Percentiles rank a stretch among this genome's conserved stretches.
These are phyloP conservation scores for Carassius carassius DNA, from an alignment of 2,113 vertebrate genomes.

Conservation along the genomic window DNA sequence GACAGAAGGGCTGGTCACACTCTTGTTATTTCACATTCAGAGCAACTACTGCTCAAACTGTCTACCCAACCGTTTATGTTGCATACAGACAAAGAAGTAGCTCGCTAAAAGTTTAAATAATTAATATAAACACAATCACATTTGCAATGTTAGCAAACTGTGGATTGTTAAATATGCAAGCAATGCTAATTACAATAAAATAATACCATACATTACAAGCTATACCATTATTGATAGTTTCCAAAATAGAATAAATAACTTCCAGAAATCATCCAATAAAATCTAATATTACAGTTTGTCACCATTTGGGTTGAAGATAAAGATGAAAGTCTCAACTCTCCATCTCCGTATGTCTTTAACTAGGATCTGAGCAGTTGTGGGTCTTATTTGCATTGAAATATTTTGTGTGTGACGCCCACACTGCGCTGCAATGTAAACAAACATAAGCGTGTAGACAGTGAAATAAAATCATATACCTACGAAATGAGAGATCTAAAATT, in stretches of 20 bases:
- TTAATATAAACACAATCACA: background rate
- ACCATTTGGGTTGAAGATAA: background rate
- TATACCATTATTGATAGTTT: background rate
- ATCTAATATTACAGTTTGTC: no score
- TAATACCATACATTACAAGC: no score
- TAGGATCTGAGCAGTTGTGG: background rate
- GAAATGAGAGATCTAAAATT: background rate
- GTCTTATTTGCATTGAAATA: background rate
- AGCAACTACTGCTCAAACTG: conserved; percentile 44
- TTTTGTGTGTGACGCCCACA: background rate
- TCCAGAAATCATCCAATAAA: background rate
- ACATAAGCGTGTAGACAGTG: background rate
- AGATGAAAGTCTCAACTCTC: background rate
- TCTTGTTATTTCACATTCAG: conserved; percentile 3
- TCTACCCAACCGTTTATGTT: conserved; percentile 24
- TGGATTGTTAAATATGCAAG: background rate
- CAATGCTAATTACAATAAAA: background rate
- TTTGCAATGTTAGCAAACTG: background rate
- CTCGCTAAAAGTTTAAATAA: background rate
- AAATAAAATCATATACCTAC: background rate
- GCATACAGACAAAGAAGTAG: background rate
- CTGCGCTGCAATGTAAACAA: background rate
- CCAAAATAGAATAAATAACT: background rate
- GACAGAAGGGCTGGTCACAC: conserved; percentile 29
- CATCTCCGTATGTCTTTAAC: no score